These are phyloP conservation scores for Ligdia adustata DNA, from an alignment of 2,888 invertebrate species.

Conservation along the genomic window DNA sequence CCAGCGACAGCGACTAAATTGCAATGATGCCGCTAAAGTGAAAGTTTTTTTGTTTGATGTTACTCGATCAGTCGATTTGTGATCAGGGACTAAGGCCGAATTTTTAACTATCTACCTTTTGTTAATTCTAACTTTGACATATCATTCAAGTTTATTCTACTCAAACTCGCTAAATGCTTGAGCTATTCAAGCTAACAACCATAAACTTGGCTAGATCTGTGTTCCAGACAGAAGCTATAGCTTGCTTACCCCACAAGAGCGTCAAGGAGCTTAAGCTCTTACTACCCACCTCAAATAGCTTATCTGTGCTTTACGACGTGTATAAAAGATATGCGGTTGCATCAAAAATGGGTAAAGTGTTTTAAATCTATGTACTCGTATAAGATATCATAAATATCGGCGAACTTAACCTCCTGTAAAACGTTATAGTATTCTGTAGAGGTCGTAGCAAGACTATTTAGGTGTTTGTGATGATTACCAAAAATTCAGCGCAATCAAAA, in stretches of 20 bases:
- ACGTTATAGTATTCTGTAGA: too few relatives aligned
- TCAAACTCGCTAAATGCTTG: not conserved
- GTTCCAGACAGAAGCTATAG: constrained; percentile 20
- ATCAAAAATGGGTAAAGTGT: constrained; percentile 30
- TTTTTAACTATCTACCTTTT: too few relatives aligned
- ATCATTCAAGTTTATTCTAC: not conserved
- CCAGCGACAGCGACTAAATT: too few relatives aligned
- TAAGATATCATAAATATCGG: constrained; percentile 16
- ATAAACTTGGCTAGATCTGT: constrained; percentile 11
- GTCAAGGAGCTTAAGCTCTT: constrained; percentile 36
- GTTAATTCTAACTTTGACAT: too few relatives aligned
- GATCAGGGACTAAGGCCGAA: too few relatives aligned
- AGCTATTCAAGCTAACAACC: not conserved
- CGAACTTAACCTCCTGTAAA: too few relatives aligned
- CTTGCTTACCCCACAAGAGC: constrained; percentile 23
- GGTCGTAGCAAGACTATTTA: too few relatives aligned
- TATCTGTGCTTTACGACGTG: constrained; percentile 36
- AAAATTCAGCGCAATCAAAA: too few relatives aligned
- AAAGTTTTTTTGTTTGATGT: too few relatives aligned
- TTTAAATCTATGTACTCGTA: not conserved
- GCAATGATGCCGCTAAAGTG: too few relatives aligned
- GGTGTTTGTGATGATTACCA: too few relatives aligned
- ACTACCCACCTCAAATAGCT: constrained; percentile 30
- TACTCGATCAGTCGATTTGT: too few relatives aligned
- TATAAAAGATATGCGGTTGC: constrained; percentile 26